phyloP scores from a whole-genome alignment of 2,797 vertebrate genomes.

The Trematomus bernacchii region DNA sequence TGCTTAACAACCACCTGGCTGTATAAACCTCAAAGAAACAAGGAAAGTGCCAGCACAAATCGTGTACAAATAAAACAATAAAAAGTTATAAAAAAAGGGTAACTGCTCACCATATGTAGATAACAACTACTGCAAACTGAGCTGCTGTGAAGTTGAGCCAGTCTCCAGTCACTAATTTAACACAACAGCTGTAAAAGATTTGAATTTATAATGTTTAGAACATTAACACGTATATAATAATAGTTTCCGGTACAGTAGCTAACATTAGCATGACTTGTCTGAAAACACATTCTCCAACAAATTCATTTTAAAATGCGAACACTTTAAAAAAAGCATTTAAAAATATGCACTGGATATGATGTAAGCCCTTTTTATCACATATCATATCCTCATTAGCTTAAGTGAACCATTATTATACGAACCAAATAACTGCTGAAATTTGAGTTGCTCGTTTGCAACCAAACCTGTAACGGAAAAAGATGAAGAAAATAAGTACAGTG shows the following conservation, averaged over 20 bases:
- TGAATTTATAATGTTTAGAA: no score
- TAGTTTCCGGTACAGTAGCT: no score
- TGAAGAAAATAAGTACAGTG: no score
- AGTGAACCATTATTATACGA: background rate
- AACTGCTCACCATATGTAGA: conserved; percentile 85
- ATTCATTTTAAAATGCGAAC: no score
- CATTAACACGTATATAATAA: no score
- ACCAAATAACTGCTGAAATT: conserved; percentile 72
- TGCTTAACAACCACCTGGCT: conserved; percentile 87
- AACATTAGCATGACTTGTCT: no score
- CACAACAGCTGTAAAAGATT: conserved; percentile 35
- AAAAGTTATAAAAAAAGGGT: background rate
- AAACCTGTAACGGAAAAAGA: conserved; percentile 70
- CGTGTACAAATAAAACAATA: no score
- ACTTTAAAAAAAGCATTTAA: no score
- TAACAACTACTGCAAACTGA: conserved; percentile 69
- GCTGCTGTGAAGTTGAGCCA: conserved; percentile 80
- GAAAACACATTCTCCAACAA: no score
- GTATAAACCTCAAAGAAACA: conserved; percentile 80
- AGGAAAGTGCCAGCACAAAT: background rate
- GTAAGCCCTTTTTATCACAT: no score
- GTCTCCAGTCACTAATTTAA: conserved; percentile 81
- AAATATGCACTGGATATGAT: no score
- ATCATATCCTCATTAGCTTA: no score
- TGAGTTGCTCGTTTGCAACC: conserved; percentile 78